phyloP scores from a whole-genome alignment of 2,888 invertebrate species.

The Shargacucullia verbasci region DNA sequence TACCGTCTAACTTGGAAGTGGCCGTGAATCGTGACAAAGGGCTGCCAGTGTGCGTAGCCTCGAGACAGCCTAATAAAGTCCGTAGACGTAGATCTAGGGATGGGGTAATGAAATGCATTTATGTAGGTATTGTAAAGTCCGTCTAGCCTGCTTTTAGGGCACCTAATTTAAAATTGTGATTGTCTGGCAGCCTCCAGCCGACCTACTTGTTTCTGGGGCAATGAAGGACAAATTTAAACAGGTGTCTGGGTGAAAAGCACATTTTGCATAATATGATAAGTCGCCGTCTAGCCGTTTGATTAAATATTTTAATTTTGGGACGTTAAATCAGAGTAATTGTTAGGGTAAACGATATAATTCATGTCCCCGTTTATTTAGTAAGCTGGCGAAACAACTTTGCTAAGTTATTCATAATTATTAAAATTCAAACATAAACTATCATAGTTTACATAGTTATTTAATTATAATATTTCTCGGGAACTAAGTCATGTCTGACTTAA shows the following conservation, averaged over 20 bases:
- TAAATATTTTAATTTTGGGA: slow-evolving; percentile 59
- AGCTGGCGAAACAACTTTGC: slow-evolving; percentile 24
- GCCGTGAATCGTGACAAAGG: slow-evolving; percentile 32
- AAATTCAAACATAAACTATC: slow-evolving; percentile 45
- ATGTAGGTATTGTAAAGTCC: slow-evolving; percentile 65
- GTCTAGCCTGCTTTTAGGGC: slow-evolving; percentile 65
- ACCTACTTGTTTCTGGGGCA: slow-evolving; percentile 83
- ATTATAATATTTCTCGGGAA: slow-evolving; percentile 32
- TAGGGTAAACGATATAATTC: slow-evolving; percentile 48
- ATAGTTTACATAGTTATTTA: slow-evolving; percentile 41
- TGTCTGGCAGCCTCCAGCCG: slow-evolving; percentile 83
- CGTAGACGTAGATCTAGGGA: slow-evolving; percentile 31
- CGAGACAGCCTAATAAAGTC: slow-evolving; percentile 56
- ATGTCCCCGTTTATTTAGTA: slow-evolving; percentile 34
- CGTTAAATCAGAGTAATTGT: slow-evolving; percentile 56
- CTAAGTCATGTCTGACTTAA: slow-evolving; percentile 9
- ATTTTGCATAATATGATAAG: slow-evolving; percentile 81
- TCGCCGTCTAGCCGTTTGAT: slow-evolving; percentile 75
- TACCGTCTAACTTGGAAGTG: slow-evolving; percentile 46
- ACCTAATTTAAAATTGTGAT: slow-evolving; percentile 87
- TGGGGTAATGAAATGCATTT: slow-evolving; percentile 66
- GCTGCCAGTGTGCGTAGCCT: slow-evolving; percentile 11
- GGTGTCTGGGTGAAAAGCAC: slow-evolving; percentile 77
- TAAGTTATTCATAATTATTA: slow-evolving; percentile 53
- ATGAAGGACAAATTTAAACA: slow-evolving; percentile 80